phyloP scores from a whole-genome alignment of 23 tunicate genomes.

The Halocynthia aurantium region DNA sequence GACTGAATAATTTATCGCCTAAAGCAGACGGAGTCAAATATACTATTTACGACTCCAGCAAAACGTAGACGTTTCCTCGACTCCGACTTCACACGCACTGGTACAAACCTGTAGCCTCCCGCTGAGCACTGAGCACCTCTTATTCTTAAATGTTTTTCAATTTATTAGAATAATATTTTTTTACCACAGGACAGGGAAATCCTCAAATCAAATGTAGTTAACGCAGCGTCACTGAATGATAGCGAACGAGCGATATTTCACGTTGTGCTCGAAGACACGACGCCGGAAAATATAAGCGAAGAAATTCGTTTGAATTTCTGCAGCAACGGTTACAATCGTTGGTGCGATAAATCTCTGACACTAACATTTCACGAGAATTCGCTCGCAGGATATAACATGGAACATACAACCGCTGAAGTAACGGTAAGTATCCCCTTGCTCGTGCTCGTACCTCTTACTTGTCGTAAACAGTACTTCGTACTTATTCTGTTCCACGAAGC shows the following conservation, averaged over 20 bases:
- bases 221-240: constrained; percentile 45
- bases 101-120: too few relatives aligned
- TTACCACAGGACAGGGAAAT: constrained; percentile 66
- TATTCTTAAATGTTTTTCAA: too few relatives aligned
- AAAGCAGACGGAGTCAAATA: too few relatives aligned
- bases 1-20: too few relatives aligned
- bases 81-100: too few relatives aligned
- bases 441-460: too few relatives aligned
- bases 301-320: constrained; percentile 43
- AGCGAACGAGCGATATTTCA: constrained; percentile 82
- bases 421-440: constrained; percentile 31
- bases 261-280: constrained; percentile 54
- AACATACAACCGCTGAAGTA: constrained; percentile 87
- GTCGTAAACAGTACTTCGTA: too few relatives aligned
- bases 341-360: constrained; percentile 86
- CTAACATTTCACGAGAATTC: constrained; percentile 46
- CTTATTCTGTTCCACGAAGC: too few relatives aligned
- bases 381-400: constrained; percentile 54
- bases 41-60: too few relatives aligned
- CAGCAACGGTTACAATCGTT: constrained; percentile 63
- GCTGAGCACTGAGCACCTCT: too few relatives aligned
- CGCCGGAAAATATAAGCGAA: constrained; percentile 38
- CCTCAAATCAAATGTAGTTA: constrained; percentile 26
- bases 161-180: neutral
- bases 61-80: too few relatives aligned